These are phyloP conservation scores for Euleptes europaea DNA, from an alignment of 2,113 vertebrate genomes.

Conservation along the genomic window DNA sequence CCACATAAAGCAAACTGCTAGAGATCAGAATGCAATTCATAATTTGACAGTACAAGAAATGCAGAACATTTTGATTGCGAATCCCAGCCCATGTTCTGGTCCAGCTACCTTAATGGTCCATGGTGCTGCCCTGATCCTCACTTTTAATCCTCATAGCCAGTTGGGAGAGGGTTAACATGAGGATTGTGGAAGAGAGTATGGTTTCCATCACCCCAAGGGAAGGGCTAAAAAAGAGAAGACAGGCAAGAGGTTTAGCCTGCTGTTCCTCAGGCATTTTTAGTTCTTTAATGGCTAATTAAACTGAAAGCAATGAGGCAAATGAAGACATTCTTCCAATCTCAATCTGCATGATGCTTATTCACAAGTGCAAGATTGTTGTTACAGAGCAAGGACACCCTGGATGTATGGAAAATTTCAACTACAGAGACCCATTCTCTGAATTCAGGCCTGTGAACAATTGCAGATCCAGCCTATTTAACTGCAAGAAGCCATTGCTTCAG, in stretches of 20 bases:
- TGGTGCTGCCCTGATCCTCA: constrained; percentile 50
- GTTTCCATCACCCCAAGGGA: constrained; percentile 95
- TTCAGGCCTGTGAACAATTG: no score
- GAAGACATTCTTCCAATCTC: not conserved
- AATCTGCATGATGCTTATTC: not conserved
- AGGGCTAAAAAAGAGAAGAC: constrained; percentile 79
- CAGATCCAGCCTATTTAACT: no score
- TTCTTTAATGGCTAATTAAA: not conserved
- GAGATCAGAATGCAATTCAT: constrained; percentile 22
- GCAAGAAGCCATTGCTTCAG: no score
- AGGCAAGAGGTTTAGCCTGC: not conserved
- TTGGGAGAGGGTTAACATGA: constrained; percentile 86
- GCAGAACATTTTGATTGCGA: not conserved
- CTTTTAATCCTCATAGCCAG: constrained; percentile 84
- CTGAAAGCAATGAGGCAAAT: not conserved
- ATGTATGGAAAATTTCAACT: not conserved
- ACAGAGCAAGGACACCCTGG: not conserved
- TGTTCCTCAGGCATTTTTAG: not conserved
- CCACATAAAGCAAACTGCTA: constrained; percentile 17
- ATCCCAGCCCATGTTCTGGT: constrained; percentile 65
- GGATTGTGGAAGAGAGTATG: constrained; percentile 90
- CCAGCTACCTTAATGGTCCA: constrained; percentile 68
- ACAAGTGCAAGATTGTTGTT: not conserved
- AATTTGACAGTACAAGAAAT: constrained; percentile 28
- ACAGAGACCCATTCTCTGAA: no score